Base-by-base conservation (phyloP, 2,888 invertebrate genomes). In the Oegoconia quadripuncta region DNA sequence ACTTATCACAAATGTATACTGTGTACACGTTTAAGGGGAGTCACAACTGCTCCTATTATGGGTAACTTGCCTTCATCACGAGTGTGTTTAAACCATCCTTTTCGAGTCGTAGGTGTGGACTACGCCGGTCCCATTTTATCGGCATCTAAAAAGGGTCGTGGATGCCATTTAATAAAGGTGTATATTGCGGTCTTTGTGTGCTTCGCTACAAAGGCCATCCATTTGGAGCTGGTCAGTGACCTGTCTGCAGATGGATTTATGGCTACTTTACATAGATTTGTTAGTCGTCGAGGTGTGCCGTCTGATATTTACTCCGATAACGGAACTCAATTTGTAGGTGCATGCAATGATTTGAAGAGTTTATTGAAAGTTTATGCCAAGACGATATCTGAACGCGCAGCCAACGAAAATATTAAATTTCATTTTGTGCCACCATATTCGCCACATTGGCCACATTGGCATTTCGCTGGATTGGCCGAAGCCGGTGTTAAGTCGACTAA, bases 121-220 rank as follows among this genome's bases (percentile, higher is more conserved):
- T 55, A 52, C 14, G 50, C 52, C 1, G 55, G 55, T 5, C 51
- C 50, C 3, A 41, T 48, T 3, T 16, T 20, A 13, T 37, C 29
- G 5, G 45, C 41, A 8, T 45, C 23, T 22, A 34, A 33, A 34
- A 13, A 37, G 23, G 37, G 40, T 26, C 26, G 26, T 26, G 26
- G 26, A 5, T 8, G 26, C n/a, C 6, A n/a, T 7, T 3, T n/a
- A n/a, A 11, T 8, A 5, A 26, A 26, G n/a, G n/a, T n/a, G n/a
- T n/a, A n/a, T n/a, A n/a, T n/a, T n/a, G n/a, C n/a, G n/a, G n/a
- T n/a, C n/a, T n/a, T 16, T 16, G 12, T 26, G 1, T 34, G 25
- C 12, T 11, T 26, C 12, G 13, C 26, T 6, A 7, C 12, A n/a
- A 25, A 26, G 2, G 11, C 16, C 3, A 1, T 25, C 8, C 26